phyloP scores from a whole-genome alignment of 1,140 invertebrate genomes.

The Manduca sexta region DNA sequence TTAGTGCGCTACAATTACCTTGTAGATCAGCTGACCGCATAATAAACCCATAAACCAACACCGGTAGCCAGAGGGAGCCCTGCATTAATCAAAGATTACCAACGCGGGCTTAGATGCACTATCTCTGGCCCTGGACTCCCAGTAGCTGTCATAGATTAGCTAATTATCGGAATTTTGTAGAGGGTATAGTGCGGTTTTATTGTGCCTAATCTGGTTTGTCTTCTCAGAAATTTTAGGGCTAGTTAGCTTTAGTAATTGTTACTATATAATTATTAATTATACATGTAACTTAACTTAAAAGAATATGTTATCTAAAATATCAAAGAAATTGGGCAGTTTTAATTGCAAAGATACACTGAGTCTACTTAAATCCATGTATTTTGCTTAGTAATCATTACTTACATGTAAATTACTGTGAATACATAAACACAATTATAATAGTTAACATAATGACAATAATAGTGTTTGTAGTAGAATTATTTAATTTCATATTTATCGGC shows the following conservation, averaged over 20 bases:
- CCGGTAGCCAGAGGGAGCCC: constrained; percentile 34
- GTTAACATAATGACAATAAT: too few relatives aligned
- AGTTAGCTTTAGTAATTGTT: neutral
- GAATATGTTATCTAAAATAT: too few relatives aligned
- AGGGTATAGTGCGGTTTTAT: neutral
- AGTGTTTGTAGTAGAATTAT: too few relatives aligned
- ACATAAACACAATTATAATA: too few relatives aligned
- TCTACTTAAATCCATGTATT: too few relatives aligned
- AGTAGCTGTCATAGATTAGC: constrained; percentile 32
- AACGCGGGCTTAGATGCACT: constrained; percentile 24
- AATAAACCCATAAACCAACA: constrained; percentile 42
- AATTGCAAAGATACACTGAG: too few relatives aligned
- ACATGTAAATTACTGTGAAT: too few relatives aligned
- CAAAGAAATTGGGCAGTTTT: too few relatives aligned
- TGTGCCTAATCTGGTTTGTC: constrained; percentile 5
- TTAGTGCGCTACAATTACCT: constrained; percentile 12
- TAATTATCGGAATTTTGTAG: neutral
- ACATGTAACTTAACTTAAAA: too few relatives aligned
- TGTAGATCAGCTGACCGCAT: constrained; percentile 9
- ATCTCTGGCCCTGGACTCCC: constrained; percentile 41
- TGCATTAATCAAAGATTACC: constrained; percentile 48
- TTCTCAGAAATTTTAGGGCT: neutral
- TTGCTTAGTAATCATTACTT: too few relatives aligned
- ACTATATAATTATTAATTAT: too few relatives aligned
- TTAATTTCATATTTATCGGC: too few relatives aligned